A percentile compares a stretch with the other conserved stretches of the same genome.
phyloP scores from a whole-genome alignment of 2,888 invertebrate genomes.

The Aphodius granarius region DNA sequence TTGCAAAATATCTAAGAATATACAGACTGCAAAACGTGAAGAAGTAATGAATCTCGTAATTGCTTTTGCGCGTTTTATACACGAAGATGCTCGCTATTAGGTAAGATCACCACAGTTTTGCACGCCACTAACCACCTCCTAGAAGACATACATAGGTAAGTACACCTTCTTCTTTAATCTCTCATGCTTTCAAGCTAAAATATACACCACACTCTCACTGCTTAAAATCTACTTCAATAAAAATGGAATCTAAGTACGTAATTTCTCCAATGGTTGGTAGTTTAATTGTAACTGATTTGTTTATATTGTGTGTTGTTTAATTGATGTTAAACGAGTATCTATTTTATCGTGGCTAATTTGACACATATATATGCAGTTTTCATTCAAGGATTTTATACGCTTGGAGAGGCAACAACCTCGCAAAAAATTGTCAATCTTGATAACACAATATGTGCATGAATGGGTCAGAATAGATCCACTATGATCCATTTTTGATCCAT shows the following conservation, averaged over 20 bases:
- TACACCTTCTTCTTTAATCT: constrained; percentile 36
- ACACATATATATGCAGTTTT: constrained; percentile 14
- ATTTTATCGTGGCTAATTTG: not conserved
- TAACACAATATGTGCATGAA: not conserved
- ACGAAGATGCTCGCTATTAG: constrained; percentile 23
- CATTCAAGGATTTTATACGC: constrained; percentile 24
- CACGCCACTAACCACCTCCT: constrained; percentile 16
- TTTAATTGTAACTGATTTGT: not conserved
- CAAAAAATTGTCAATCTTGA: not conserved
- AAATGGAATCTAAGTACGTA: too few relatives aligned
- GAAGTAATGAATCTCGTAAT: constrained; percentile 28
- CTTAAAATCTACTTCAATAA: constrained; percentile 15
- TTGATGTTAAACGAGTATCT: not conserved
- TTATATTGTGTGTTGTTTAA: not conserved
- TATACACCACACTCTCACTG: constrained; percentile 20
- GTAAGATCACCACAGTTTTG: constrained; percentile 26
- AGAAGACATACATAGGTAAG: constrained; percentile 29
- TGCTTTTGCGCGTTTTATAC: constrained; percentile 25
- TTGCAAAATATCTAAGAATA: not conserved
- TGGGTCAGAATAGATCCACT: too few relatives aligned
- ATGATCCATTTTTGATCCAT: too few relatives aligned
- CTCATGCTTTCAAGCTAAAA: constrained; percentile 37
- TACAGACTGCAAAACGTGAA: constrained; percentile 12
- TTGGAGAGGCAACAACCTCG: not conserved
- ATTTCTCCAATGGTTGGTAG: not conserved